Conservation (phyloP, 2,888 invertebrate species). For the Autographa pulchrina region DNA sequence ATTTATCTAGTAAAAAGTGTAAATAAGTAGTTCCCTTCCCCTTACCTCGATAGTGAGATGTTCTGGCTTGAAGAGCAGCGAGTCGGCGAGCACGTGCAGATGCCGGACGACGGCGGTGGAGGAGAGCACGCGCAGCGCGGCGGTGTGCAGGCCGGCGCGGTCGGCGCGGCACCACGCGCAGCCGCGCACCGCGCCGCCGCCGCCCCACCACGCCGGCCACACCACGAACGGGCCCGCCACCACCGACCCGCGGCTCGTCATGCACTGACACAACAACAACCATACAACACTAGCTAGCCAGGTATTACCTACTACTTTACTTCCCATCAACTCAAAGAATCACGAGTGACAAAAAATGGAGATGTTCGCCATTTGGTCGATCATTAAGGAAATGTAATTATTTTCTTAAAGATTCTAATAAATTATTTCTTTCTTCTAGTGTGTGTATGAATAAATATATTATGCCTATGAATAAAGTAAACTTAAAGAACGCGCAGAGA, state of each 20-base stretch:
- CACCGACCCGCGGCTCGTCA: slow-evolving; percentile 58
- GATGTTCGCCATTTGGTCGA: too few relatives aligned
- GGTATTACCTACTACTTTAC: too few relatives aligned
- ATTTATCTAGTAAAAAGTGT: too few relatives aligned
- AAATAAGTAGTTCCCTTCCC: too few relatives aligned
- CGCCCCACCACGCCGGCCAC: slow-evolving; percentile 73
- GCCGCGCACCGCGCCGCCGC: slow-evolving; percentile 67
- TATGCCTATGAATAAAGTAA: too few relatives aligned
- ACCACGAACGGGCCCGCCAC: slow-evolving; percentile 66
- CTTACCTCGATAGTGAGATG: slow-evolving; percentile 73
- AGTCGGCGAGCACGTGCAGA: slow-evolving; percentile 75
- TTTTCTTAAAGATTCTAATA: too few relatives aligned
- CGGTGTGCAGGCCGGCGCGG: slow-evolving; percentile 66
- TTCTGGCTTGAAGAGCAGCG: slow-evolving; percentile 66
- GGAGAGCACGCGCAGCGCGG: slow-evolving; percentile 67
- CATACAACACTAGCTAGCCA: too few relatives aligned
- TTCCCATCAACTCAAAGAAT: too few relatives aligned
- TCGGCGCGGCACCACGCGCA: slow-evolving; percentile 67
- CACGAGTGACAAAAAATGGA: too few relatives aligned
- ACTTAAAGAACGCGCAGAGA: neutral
- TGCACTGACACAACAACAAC: slow-evolving; percentile 38
- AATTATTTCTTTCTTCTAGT: too few relatives aligned
- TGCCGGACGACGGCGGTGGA: slow-evolving; percentile 71
- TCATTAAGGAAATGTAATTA: too few relatives aligned
- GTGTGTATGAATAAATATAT: too few relatives aligned